phyloP scores from a whole-genome alignment of 2,888 invertebrate genomes.

The Agrilus mali region DNA sequence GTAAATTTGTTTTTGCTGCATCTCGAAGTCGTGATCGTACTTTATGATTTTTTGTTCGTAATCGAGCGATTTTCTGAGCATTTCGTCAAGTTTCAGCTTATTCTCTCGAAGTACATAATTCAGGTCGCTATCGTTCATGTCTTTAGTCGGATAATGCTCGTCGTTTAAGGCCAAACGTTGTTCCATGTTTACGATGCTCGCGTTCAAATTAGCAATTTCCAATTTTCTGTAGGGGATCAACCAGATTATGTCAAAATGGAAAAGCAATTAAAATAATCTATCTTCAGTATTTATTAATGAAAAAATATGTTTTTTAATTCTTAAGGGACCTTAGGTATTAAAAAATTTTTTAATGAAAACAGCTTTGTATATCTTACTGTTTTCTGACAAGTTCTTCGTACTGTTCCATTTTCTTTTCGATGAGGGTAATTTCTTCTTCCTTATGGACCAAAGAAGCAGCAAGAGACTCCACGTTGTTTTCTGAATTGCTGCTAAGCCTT shows the following conservation, averaged over 20 bases:
- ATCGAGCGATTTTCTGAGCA: constrained; percentile 20
- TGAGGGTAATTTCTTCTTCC: constrained; percentile 15
- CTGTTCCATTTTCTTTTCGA: constrained; percentile 10
- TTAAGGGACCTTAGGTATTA: too few species aligned
- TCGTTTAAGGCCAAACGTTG: constrained; percentile 15
- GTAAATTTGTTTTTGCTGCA: constrained; percentile 45
- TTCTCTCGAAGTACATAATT: constrained; percentile 27
- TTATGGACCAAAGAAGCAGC: constrained; percentile 15
- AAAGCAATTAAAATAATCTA: not conserved
- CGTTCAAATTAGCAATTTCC: constrained; percentile 20
- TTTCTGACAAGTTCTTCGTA: constrained; percentile 12
- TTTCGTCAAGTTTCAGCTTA: constrained; percentile 21
- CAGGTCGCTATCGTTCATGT: constrained; percentile 22
- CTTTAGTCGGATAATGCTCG: constrained; percentile 10
- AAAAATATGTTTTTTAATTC: too few species aligned
- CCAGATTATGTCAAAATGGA: not conserved
- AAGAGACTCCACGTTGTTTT: constrained; percentile 9
- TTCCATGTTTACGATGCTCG: constrained; percentile 22
- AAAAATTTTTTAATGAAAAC: too few species aligned
- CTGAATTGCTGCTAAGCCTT: constrained; percentile 6
- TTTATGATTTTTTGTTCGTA: constrained; percentile 34
- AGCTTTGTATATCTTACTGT: constrained; percentile 9
- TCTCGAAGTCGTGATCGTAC: constrained; percentile 45
- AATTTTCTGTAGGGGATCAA: constrained; percentile 16
- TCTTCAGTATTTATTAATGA: not conserved